These are phyloP conservation scores for Drosophila demipolita DNA, from an alignment of 2,888 invertebrate species.

Conservation along the genomic window DNA sequence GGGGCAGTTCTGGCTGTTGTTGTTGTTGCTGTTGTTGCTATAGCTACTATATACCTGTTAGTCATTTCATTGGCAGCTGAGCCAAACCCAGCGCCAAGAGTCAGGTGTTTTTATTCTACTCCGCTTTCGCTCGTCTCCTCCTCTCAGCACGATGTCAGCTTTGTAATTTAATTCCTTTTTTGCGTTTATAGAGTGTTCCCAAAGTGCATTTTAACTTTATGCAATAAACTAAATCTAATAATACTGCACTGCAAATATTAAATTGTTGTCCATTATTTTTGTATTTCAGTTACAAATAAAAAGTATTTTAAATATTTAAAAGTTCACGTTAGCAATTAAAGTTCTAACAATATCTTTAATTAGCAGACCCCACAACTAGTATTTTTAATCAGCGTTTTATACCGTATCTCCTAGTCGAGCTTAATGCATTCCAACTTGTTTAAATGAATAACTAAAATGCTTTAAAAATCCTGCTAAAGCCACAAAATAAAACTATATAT, in stretches of 20 bases:
- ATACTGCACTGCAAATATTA: background rate
- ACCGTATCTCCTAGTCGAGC: background rate
- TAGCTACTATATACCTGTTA: conserved; percentile 30
- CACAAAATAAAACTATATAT: background rate
- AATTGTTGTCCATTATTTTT: background rate
- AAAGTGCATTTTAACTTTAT: conserved; percentile 7
- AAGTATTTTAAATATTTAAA: background rate
- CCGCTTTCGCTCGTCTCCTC: background rate
- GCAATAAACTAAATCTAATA: background rate
- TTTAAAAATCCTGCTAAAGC: no score
- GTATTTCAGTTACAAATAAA: background rate
- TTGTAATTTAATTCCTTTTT: conserved; percentile 16
- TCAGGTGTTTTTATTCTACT: conserved; percentile 67
- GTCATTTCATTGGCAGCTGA: conserved; percentile 57
- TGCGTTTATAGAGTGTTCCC: conserved; percentile 6
- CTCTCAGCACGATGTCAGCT: conserved; percentile 6
- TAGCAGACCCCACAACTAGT: background rate
- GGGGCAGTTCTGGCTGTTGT: conserved; percentile 16
- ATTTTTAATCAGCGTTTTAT: background rate
- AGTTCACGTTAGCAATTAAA: background rate
- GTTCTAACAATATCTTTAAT: background rate
- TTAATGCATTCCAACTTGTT: background rate
- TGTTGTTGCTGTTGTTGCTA: conserved; percentile 30
- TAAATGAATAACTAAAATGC: background rate
- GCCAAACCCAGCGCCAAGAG: conserved; percentile 26